A percentile compares a stretch with the other conserved stretches of the same genome.
These are phyloP conservation scores for Thamnophis elegans DNA, from an alignment of 2,797 vertebrate species.

Conservation along the genomic window DNA sequence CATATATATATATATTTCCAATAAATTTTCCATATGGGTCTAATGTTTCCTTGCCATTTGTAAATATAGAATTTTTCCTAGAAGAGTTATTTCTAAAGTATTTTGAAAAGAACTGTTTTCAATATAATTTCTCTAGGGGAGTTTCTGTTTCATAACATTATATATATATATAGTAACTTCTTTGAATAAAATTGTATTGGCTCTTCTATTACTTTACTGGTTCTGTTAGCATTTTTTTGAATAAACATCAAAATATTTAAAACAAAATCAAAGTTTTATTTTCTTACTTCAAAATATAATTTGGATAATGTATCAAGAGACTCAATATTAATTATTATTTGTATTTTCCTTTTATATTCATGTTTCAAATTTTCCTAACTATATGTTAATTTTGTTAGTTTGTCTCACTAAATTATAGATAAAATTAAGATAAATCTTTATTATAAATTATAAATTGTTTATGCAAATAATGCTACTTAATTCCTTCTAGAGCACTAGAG, in stretches of 20 bases:
- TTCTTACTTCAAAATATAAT: slow-evolving; percentile 44
- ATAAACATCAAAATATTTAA: slow-evolving; percentile 52
- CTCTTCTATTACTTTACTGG: slow-evolving; percentile 33
- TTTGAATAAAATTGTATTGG: slow-evolving; percentile 33
- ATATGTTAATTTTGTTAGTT: slow-evolving; percentile 34
- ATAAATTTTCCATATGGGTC: background rate
- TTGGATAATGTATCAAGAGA: slow-evolving; percentile 60
- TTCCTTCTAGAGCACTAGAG: slow-evolving; percentile 17
- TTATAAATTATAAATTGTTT: slow-evolving; percentile 51
- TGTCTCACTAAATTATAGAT: slow-evolving; percentile 34
- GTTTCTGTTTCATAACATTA: background rate
- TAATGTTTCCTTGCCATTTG: background rate
- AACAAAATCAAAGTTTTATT: slow-evolving; percentile 42
- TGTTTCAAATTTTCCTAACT: slow-evolving; percentile 45
- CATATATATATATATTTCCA: too few species aligned
- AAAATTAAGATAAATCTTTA: slow-evolving; percentile 33
- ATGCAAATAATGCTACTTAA: slow-evolving; percentile 47
- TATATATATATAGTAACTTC: background rate
- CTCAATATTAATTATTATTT: slow-evolving; percentile 50
- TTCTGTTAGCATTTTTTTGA: slow-evolving; percentile 45
- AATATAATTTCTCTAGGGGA: background rate
- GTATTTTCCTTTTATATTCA: slow-evolving; percentile 47
- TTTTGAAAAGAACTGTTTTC: background rate
- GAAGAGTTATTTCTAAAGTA: background rate
- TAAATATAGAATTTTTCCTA: background rate